Base-by-base conservation (phyloP, 64 coral and sea anemone species). In the Platygyra sinensis region DNA sequence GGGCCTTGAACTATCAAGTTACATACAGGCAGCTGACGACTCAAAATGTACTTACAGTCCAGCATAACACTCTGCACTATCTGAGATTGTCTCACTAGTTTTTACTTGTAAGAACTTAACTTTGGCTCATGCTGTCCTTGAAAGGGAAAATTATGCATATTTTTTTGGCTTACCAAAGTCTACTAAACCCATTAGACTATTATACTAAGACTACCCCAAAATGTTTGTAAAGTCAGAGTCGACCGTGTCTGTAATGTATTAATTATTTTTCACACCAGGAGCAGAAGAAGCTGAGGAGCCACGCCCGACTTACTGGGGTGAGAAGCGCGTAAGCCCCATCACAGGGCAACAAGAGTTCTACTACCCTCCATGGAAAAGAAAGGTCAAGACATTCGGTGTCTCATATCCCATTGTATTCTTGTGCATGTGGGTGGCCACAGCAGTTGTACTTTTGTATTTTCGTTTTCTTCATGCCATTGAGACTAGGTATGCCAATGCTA, bases 331-430 rank as follows among this genome's bases (percentile, higher is more conserved):
- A 55, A 99, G 97, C 65, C 97, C 97, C 62, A 91, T 99, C 46
- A 99, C 91, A 73, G 97, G 90, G 7, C 78, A 86, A 54, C 78
- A 84, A 72, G 97, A 99, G 32, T 86, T 88, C 29, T 83, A 96
- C 38, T 99, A 96, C 74, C 75, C 97, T 24, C 77, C 83, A 13
- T 80, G 90, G 57, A 93, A n/a, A 28, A 87, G 97, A 73, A 86
- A 93, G 22, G n/a, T 99, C 72, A 99, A 99, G 71, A 93, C 88
- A 20, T 99, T 90, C 60, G 76, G 88, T 30, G 72, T 99, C 10
- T 99, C 97, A 3, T 92, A 87, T 28, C 97, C 97, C 1, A 91
- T 99, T n/a, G 91, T 99, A 1, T 8, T 90, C 1, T 52, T 95
- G 14, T 99, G 97, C 62, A 91, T 99, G 83, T 90, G 87, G 72